These are phyloP conservation scores for Cyprinella venusta DNA, from an alignment of 2,797 vertebrate species.

Conservation along the genomic window DNA sequence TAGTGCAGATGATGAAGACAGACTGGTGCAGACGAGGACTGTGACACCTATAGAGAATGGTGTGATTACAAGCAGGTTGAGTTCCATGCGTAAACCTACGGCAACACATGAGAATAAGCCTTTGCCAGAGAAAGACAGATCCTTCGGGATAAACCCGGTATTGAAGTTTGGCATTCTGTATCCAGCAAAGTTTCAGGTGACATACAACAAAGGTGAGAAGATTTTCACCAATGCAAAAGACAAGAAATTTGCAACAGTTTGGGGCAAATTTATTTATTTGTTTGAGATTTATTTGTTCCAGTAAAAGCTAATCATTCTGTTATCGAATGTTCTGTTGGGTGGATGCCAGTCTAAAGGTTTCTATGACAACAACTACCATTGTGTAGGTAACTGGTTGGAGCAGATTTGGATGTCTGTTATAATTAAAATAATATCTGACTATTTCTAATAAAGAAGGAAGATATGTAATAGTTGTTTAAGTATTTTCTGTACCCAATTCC, in stretches of 20 bases:
- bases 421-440: not conserved
- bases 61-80: too few species aligned
- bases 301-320: not conserved
- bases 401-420: not conserved
- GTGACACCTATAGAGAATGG: too few species aligned
- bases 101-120: not conserved
- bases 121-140: not conserved
- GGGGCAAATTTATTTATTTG: too few species aligned
- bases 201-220: not conserved
- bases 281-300: too few species aligned
- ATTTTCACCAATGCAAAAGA: not conserved
- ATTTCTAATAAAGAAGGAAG: not conserved
- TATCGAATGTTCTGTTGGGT: not conserved
- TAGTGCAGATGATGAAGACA: too few species aligned
- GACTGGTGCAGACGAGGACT: too few species aligned
- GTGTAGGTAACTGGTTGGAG: not conserved
- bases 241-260: conserved; percentile 18
- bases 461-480: not conserved
- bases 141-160: not conserved
- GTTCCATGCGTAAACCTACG: too few species aligned
- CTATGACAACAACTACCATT: not conserved
- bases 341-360: not conserved
- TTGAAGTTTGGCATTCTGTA: not conserved
- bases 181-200: not conserved
- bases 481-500: not conserved